Conservation (phyloP, 2,888 invertebrate species). For the Kuschelorhynchus macadamiae region DNA sequence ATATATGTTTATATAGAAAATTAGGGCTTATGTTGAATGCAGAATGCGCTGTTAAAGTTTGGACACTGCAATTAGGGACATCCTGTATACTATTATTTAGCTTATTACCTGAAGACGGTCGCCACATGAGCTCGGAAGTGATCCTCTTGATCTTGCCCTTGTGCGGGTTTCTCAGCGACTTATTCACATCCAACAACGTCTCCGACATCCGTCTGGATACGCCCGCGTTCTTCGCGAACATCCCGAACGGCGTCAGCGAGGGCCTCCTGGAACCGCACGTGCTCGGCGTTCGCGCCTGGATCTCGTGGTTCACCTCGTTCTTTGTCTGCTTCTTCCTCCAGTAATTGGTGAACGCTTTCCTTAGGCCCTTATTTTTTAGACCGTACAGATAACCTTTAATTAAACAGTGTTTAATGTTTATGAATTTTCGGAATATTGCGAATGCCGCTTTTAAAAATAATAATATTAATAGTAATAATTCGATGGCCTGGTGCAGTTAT, state of each 20-base stretch:
- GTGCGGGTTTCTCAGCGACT: constrained; percentile 60
- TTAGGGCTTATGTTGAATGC: too few species aligned
- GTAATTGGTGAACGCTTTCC: constrained; percentile 82
- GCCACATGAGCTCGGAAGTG: constrained; percentile 71
- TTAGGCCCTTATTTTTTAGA: constrained; percentile 79
- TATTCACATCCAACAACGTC: constrained; percentile 70
- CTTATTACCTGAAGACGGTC: constrained; percentile 66
- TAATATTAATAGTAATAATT: too few species aligned
- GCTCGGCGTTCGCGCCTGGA: constrained; percentile 85
- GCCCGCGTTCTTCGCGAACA: constrained; percentile 69
- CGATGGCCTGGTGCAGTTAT: too few species aligned
- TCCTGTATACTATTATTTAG: too few species aligned
- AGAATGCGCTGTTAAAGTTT: too few species aligned
- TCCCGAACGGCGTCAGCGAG: constrained; percentile 72
- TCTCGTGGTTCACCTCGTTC: constrained; percentile 84
- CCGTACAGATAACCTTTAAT: constrained; percentile 78
- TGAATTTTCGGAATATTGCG: too few species aligned
- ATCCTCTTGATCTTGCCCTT: constrained; percentile 68
- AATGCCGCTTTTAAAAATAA: too few species aligned
- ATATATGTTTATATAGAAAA: too few species aligned
- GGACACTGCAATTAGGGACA: too few species aligned
- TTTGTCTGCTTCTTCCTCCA: constrained; percentile 84
- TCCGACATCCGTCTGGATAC: constrained; percentile 73
- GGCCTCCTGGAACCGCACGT: constrained; percentile 73
- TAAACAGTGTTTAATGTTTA: not conserved